Base-by-base conservation (phyloP, 2,113 vertebrate species). In the Etia nguti region DNA sequence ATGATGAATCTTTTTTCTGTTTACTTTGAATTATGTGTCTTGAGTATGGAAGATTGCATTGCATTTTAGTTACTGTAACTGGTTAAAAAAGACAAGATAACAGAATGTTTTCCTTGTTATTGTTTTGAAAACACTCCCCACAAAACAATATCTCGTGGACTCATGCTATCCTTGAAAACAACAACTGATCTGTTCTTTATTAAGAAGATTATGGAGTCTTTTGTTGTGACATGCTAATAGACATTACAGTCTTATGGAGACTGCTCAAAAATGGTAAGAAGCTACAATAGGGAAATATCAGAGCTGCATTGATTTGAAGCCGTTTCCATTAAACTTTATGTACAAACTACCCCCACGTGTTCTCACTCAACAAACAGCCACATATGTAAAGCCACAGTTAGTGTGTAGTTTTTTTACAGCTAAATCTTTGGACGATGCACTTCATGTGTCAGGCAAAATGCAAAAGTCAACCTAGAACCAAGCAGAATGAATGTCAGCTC, bases 121-220 rank as follows among this genome's bases (percentile, higher is more conserved):
- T 43, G 24, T 85, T 89, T 88, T 68, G 2, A 79, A 82, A 68
- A 68, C 13, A 31, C 18, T 48, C 81, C 62, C 46, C 59, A 68
- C 88, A 85, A 77, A 85, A 88, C 15, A 62, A 29, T 38, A 75
- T 59, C 2, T 48, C 0, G 0, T 22, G 83, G 65, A 54, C n/a
- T 73, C 29, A 6, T 55, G 56, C 60, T 20, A 18, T 12, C 65
- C 75, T 80, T 68, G 48, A 85, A 86, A 92, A 91, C 56, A 84
- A 89, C 86, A 65, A 29, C 22, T 80, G 82, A 77, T 90, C 85
- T 91, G 89, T 59, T 13, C 86, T 85, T 89, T 81, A 91, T 89
- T 90, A 84, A 57, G 41, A 79, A 31, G 55, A 86, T 86, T 48
- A 52, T 3, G 36, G n/a, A 34, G 50, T 6, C 38, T 88, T 75